Percentiles rank a stretch among this genome's conserved stretches.
phyloP scores from a whole-genome alignment of 1,140 invertebrate species.

The Olivierus martensii region DNA sequence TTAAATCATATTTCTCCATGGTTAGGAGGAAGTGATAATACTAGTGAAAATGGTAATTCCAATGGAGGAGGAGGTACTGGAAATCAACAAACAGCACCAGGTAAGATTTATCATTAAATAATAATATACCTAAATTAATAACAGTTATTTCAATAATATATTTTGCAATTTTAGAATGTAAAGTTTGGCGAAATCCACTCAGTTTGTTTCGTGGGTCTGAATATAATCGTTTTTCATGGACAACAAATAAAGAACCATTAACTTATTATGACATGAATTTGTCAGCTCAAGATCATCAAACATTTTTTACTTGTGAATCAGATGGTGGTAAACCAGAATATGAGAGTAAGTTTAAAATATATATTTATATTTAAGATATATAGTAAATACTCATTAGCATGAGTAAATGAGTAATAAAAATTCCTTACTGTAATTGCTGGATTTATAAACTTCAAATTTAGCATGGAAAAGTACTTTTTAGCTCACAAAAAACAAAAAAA shows the following conservation, averaged over 20 bases:
- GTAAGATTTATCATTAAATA: constrained; percentile 18
- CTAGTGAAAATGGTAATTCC: constrained; percentile 25
- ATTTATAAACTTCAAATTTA: too few relatives aligned
- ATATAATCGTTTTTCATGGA: constrained; percentile 83
- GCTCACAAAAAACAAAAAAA: too few relatives aligned
- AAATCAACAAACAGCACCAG: constrained; percentile 31
- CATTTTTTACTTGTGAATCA: constrained; percentile 90
- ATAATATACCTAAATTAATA: not conserved
- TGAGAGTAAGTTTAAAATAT: constrained; percentile 56
- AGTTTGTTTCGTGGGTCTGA: constrained; percentile 92
- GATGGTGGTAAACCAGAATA: constrained; percentile 82
- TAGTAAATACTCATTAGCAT: too few relatives aligned
- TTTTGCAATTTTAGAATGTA: constrained; percentile 53
- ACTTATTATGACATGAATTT: constrained; percentile 99
- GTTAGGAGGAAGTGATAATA: constrained; percentile 61
- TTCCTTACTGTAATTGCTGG: too few relatives aligned
- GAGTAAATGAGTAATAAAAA: too few relatives aligned
- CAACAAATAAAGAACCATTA: constrained; percentile 83
- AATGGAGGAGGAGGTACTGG: constrained; percentile 24
- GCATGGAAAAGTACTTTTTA: too few relatives aligned
- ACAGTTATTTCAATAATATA: not conserved
- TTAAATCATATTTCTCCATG: constrained; percentile 87
- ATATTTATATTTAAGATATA: not conserved
- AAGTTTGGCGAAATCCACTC: constrained; percentile 95
- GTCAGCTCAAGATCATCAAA: constrained; percentile 96